A percentile compares a stretch with the other conserved stretches of the same genome.
Evolutionary conservation across 2,113 vertebrate genomes (phyloP).

Genomic region (Cygnus atratus): DNA sequence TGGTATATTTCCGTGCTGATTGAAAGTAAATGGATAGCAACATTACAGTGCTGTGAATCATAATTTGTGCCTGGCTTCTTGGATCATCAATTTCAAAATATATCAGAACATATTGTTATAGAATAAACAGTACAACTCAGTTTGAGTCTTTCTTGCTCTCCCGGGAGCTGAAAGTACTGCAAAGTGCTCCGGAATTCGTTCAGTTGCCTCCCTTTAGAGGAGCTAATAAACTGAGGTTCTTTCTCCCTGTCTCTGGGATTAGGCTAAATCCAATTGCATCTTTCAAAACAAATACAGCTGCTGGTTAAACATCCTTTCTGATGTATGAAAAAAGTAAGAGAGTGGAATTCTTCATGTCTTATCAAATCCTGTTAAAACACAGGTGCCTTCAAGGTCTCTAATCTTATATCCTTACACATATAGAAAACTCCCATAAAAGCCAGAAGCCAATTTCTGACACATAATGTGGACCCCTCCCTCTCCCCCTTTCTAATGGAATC

Average conservation of each 20-base stretch:
- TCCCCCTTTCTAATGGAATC: not conserved
- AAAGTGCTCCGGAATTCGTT: not conserved
- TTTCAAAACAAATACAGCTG: constrained; percentile 59
- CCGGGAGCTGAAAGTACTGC: not conserved
- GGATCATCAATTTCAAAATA: constrained; percentile 33
- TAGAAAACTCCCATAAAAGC: not conserved
- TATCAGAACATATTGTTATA: constrained; percentile 9
- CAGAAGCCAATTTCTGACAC: not conserved
- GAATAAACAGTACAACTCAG: not conserved
- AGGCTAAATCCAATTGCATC: constrained; percentile 48
- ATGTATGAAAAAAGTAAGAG: not conserved
- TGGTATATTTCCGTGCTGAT: constrained; percentile 11
- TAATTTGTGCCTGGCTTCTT: not conserved
- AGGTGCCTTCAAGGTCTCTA: not conserved
- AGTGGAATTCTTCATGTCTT: not conserved
- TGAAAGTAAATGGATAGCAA: constrained; percentile 27
- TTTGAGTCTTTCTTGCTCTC: not conserved
- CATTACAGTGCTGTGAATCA: not conserved
- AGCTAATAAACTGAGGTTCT: constrained; percentile 19
- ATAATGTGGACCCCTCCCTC: not conserved
- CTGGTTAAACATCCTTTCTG: constrained; percentile 36
- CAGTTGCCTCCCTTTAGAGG: constrained; percentile 7
- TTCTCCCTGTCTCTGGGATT: not conserved
- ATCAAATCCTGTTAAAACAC: constrained; percentile 20
- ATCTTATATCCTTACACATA: not conserved